Evolutionary conservation across 2,888 invertebrate genomes (phyloP), one percentile per base, ranked within the genome.

Genomic region (Petrolisthes manimaculis): DNA sequence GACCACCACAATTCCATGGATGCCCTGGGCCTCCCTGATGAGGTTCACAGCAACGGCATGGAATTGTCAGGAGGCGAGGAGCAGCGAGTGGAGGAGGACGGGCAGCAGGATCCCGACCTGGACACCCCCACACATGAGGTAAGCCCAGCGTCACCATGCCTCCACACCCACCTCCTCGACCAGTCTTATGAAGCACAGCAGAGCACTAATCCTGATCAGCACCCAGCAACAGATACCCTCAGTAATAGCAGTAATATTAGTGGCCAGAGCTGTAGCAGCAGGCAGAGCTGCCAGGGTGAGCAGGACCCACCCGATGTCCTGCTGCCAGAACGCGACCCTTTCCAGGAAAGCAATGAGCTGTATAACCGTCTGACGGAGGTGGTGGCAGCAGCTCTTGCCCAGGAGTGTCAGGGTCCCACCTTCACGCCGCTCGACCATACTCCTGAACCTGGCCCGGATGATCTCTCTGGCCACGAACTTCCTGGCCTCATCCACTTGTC

Each of bases 401-500:
- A 84, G 54, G 88, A 88, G 9, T 84, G 75, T 55, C 80, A 74
- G 56, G 37, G 37, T 37, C 67, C 37, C 21, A 84, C 81, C 77
- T 74, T 74, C 81, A 88, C 79, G 81, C 81, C 88, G 80, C 80
- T 69, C 77, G 84, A 88, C 80, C 83, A 87, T 74, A 80, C 71
- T 74, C 86, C 77, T n/a, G 78, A 24, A 24, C 77, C 77, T 12
- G 77, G 51, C 8, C 77, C 53, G 51, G 77, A 77, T 0, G 77
- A 77, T 51, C 77, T 54, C 56, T n/a, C 78, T 67, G 75, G 86
- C 75, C 81, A 53, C 71, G 86, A 86, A 18, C 81, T 81, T 24
- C 86, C 71, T 51, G 86, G 86, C 21, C 80, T 86, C 79, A 89
- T 89, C 79, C 89, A 95, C 92, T 93, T 95, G 89, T 95, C 95